phyloP scores from a whole-genome alignment of 2,113 vertebrate genomes.

The Phalacrocorax pelagicus region DNA sequence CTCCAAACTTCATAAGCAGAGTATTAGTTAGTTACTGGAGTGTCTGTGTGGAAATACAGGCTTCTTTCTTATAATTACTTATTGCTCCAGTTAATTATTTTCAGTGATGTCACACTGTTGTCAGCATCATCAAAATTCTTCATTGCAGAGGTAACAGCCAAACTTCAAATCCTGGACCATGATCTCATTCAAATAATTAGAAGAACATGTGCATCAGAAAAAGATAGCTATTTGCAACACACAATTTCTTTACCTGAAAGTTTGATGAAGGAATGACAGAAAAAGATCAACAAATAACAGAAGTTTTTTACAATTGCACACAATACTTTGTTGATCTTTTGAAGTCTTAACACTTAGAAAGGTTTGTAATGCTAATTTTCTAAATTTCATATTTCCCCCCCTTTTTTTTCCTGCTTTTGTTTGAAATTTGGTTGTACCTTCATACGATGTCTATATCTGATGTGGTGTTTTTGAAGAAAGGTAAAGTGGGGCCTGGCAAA shows the following conservation, averaged over 20 bases:
- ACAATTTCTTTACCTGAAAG: background rate
- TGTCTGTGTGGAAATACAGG: background rate
- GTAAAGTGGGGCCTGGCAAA: background rate
- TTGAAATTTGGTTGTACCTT: background rate
- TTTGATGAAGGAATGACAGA: background rate
- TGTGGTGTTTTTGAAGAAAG: background rate
- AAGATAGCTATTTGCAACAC: background rate
- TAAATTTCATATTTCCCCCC: accelerated
- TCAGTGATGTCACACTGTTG: background rate
- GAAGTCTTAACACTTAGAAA: background rate
- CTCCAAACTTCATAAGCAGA: background rate
- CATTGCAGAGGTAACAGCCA: background rate
- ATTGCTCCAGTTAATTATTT: background rate
- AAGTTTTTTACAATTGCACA: background rate
- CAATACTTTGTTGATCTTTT: background rate
- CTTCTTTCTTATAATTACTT: background rate
- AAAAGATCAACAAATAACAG: background rate
- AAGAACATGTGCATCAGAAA: background rate
- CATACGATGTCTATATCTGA: background rate
- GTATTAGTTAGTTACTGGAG: background rate
- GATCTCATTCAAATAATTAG: background rate
- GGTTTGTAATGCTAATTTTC: background rate
- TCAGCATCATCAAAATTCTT: background rate
- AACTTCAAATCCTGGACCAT: background rate
- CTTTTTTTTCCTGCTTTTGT: background rate